These are phyloP conservation scores for Thera britannica DNA, from an alignment of 2,888 invertebrate species.

Conservation along the genomic window DNA sequence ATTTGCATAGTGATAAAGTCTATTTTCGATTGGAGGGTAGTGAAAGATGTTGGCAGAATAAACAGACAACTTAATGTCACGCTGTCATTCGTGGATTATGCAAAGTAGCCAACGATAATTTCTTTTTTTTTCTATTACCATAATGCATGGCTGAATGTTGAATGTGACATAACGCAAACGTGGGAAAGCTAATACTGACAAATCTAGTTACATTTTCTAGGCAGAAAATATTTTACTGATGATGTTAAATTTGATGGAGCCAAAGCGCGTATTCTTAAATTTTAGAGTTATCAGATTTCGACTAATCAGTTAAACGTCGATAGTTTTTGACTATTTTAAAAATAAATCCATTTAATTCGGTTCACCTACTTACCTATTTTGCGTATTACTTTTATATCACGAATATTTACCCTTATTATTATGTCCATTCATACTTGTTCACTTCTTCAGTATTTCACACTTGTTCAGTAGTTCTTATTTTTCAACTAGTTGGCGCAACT, in stretches of 20 bases:
- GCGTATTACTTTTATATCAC: too few species aligned
- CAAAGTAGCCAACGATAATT: slow-evolving; percentile 70
- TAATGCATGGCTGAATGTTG: slow-evolving; percentile 70
- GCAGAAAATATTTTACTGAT: slow-evolving; percentile 9
- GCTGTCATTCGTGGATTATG: slow-evolving; percentile 74
- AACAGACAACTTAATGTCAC: slow-evolving; percentile 73
- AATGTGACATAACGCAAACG: slow-evolving; percentile 69
- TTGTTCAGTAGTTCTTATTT: too few species aligned
- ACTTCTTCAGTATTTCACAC: too few species aligned
- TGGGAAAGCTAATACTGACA: slow-evolving; percentile 60
- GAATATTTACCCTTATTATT: too few species aligned
- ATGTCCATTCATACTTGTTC: too few species aligned
- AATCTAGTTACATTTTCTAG: slow-evolving; percentile 45
- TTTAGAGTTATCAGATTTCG: slow-evolving; percentile 37
- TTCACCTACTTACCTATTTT: too few species aligned
- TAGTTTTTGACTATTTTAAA: background rate
- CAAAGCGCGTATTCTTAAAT: slow-evolving; percentile 24
- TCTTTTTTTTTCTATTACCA: slow-evolving; percentile 76
- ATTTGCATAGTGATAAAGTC: slow-evolving; percentile 28
- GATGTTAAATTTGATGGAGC: background rate
- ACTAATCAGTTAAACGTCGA: background rate
- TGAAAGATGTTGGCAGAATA: slow-evolving; percentile 49
- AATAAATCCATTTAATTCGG: too few species aligned
- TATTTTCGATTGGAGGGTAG: slow-evolving; percentile 23
- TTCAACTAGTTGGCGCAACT: too few species aligned